Conservation (phyloP, 2,888 invertebrate species). For the Azorinus chamasolen region DNA sequence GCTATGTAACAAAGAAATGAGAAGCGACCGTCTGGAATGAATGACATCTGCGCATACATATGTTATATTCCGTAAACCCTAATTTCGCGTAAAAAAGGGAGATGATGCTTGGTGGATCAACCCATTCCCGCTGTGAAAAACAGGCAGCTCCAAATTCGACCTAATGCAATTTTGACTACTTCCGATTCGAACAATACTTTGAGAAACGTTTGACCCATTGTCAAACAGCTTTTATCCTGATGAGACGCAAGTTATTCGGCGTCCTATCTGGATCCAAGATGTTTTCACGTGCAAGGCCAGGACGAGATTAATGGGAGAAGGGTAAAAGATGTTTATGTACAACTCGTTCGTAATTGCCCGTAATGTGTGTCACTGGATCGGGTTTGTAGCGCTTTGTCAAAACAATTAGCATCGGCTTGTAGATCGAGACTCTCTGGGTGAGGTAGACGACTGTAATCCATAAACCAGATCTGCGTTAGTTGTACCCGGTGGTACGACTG, state of each 20-base stretch:
- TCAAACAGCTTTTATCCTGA: no score
- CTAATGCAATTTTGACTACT: no score
- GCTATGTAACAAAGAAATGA: background rate
- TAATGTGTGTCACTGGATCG: conserved; percentile 13
- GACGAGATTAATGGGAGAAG: background rate
- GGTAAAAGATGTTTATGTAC: conserved; percentile 19
- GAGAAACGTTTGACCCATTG: no score
- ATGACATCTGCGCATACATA: conserved; percentile 17
- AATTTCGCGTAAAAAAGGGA: background rate
- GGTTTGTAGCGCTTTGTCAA: conserved; percentile 20
- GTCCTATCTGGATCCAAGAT: no score
- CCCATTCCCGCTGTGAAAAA: no score
- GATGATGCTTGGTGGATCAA: background rate
- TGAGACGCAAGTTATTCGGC: no score
- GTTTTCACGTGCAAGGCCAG: no score
- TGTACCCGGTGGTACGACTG: no score
- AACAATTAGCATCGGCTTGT: conserved; percentile 9
- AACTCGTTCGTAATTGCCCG: conserved; percentile 19
- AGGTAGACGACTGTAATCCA: background rate
- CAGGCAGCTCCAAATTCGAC: no score
- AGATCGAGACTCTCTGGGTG: background rate
- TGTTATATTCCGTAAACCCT: conserved; percentile 1
- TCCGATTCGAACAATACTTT: no score
- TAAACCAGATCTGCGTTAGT: no score
- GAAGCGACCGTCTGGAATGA: background rate